phyloP scores from a whole-genome alignment of 2,797 vertebrate genomes.

The Chloroceryle amazona region DNA sequence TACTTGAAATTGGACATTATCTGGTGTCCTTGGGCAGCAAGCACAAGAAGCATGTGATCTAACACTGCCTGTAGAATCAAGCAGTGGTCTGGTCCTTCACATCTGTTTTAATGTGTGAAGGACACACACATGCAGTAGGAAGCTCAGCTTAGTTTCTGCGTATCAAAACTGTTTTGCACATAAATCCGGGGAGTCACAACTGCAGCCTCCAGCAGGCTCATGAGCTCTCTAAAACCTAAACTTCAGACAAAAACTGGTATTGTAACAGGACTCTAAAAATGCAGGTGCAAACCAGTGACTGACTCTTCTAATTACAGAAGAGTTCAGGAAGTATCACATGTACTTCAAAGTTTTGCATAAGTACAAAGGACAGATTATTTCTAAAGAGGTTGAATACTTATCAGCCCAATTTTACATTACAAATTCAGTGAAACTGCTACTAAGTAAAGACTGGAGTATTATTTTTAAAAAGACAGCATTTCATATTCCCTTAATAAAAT shows the following conservation, averaged over 20 bases:
- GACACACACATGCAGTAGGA: fast-evolving
- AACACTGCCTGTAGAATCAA: background rate
- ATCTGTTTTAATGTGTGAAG: background rate
- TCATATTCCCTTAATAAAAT: background rate
- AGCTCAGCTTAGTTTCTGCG: background rate
- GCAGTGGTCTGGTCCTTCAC: background rate
- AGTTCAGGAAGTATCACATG: background rate
- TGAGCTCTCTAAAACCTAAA: background rate
- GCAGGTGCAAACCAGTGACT: background rate
- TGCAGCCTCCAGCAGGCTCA: background rate
- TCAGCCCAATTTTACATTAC: background rate
- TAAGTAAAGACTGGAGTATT: background rate
- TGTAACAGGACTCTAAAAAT: background rate
- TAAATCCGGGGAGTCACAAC: background rate
- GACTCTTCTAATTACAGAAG: background rate
- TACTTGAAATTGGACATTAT: background rate
- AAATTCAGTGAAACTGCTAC: background rate
- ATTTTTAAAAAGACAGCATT: background rate
- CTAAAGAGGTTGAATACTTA: background rate
- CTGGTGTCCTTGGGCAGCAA: background rate
- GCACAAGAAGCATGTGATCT: background rate
- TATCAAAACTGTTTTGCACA: background rate
- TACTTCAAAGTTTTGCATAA: background rate
- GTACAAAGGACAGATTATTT: background rate
- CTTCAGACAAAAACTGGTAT: background rate